phyloP scores from a whole-genome alignment of 2,797 vertebrate genomes.

The Adrianichthys oophorus region DNA sequence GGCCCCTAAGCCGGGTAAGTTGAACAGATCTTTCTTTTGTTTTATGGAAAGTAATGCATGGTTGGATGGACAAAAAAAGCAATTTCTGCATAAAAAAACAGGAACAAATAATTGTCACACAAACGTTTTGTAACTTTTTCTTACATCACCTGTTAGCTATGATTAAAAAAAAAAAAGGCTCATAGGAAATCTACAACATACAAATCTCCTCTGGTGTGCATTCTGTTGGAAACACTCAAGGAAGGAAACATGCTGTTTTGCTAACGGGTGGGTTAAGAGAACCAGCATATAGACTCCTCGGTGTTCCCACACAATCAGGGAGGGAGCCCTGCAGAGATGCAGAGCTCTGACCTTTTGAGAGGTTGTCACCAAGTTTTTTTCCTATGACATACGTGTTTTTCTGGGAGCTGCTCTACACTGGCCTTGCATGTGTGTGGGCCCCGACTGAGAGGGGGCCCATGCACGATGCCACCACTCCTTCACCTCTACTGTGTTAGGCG shows the following conservation, averaged over 20 bases:
- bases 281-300: conserved; percentile 13
- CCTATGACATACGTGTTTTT: conserved; percentile 46
- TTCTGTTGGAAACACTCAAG: conserved; percentile 6
- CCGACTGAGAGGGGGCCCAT: conserved; percentile 40
- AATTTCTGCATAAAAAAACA: not conserved
- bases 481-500: conserved; percentile 36
- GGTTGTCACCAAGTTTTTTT: conserved; percentile 37
- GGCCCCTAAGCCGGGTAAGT: conserved; percentile 67
- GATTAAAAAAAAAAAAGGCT: no score
- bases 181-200: no score
- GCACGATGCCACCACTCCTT: conserved; percentile 32
- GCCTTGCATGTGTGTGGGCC: conserved; percentile 42
- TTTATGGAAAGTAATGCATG: not conserved
- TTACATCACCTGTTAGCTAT: no score
- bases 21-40: not conserved
- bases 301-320: conserved; percentile 13
- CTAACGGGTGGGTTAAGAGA: conserved; percentile 12
- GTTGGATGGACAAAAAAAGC: no score
- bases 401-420: conserved; percentile 34
- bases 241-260: conserved; percentile 33
- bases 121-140: not conserved
- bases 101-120: not conserved
- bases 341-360: conserved; percentile 19
- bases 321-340: conserved; percentile 7
- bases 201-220: no score